Evolutionary conservation across 1,140 invertebrate genomes (phyloP), one percentile per base, ranked within the genome.

Genomic region (Drosophila bocqueti): DNA sequence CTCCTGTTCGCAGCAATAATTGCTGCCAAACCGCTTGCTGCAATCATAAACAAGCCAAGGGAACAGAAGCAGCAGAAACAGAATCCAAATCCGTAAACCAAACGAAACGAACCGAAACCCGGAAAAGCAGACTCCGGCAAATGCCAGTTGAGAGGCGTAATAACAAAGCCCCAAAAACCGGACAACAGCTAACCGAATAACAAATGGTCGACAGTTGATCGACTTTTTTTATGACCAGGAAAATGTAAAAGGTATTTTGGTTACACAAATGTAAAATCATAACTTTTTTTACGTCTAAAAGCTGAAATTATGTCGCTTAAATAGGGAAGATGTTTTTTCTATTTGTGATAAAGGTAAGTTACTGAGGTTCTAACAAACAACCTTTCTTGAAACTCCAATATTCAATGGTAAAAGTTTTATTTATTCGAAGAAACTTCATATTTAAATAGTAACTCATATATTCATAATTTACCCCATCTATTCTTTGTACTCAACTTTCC

Each of bases 11-110:
- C n/a, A 67, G 64, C 69, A 66, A 84, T 89, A 84, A 89, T 89
- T 90, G 83, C 63, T 80, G 79, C 74, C 65, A 66, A 81, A 84
- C 77, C 72, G 81, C 87, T 86, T 79, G 68, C 76, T 84, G 84
- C 77, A 87, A 77, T 83, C 80, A 83, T 83, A 80, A 78, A 84
- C 72, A 72, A 85, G 64, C 75, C 50, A 31, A 52, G 61, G 52
- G 61, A 40, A 43, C 65, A 54, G 38, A 40, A 40, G 49, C 58
- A 47, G 38, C 40, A 75, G 52, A n/a, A 65, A 55, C 57, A 42
- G 42, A 55, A 57, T 61, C 43, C 50, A 36, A 73, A 79, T 80
- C 66, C 77, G 45, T 73, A 49, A 77, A 55, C 63, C 74, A 77
- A 61, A 77, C 69, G 52, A 60, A 73, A 73, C 66, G 29, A 42